A percentile compares a stretch with the other conserved stretches of the same genome.
Conservation (phyloP, 2,113 vertebrate species). For the Lamprologus callipterus region DNA sequence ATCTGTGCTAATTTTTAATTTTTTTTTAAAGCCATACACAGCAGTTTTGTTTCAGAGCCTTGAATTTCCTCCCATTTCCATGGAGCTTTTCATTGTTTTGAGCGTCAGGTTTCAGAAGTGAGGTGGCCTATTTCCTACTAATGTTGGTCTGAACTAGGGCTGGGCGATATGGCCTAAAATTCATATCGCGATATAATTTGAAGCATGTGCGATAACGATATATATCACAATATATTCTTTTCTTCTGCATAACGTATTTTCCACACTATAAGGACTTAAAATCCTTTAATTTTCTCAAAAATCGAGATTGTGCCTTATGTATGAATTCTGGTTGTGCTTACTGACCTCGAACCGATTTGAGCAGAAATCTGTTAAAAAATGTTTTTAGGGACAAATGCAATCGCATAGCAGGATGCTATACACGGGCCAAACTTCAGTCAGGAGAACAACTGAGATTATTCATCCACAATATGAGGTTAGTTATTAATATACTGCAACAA, state of each 20-base stretch:
- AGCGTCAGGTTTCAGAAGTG: background rate
- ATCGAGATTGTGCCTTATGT: fast-evolving
- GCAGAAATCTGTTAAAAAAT: no score
- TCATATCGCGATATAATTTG: no score
- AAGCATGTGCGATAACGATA: fast-evolving
- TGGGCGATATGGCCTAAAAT: no score
- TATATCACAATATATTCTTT: no score
- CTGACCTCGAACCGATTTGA: no score
- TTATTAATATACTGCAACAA: no score
- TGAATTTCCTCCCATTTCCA: background rate
- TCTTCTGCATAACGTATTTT: no score
- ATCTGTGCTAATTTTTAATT: background rate
- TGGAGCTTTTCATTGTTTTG: background rate
- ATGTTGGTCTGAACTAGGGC: background rate
- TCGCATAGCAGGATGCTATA: fast-evolving
- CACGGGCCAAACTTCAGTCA: no score
- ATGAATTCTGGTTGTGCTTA: fast-evolving
- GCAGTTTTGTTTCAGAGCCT: background rate
- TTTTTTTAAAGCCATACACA: background rate
- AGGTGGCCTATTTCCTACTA: background rate
- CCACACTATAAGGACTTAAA: fast-evolving
- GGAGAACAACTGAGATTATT: no score
- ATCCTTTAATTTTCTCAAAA: no score
- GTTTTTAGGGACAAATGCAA: no score
- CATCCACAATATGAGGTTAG: no score